Evolutionary conservation across 1,140 invertebrate species (phyloP), one percentile per base, ranked within the genome.

Genomic region (Steinernema feltiae): DNA sequence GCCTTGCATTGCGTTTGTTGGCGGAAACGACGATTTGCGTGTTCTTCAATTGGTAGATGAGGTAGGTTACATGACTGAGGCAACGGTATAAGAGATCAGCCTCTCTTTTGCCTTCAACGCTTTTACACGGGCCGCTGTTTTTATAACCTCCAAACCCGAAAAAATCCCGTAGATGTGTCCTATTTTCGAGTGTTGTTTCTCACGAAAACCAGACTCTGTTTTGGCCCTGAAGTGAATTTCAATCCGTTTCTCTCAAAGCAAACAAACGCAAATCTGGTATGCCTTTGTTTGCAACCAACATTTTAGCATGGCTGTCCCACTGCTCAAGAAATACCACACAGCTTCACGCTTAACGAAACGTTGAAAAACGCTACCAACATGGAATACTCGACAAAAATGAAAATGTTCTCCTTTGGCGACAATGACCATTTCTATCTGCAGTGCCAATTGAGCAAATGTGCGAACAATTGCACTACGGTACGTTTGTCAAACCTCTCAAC

Each of bases 31-130:
- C 24, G n/a, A n/a, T n/a, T 27, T 48, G 21, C 17, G 30, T 27
- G 48, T 74, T 0, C 73, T 27, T 24, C 74, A 53, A 29, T 48
- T 77, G n/a, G 48, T 63, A 17, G 7, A 77, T 30, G 76, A 77
- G 27, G 77, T 77, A 69, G 78, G 53, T 21, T n/a, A n/a, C n/a
- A n/a, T n/a, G n/a, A n/a, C n/a, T n/a, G n/a, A n/a, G n/a, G n/a
- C n/a, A n/a, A n/a, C n/a, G n/a, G n/a, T n/a, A n/a, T n/a, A n/a
- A n/a, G n/a, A n/a, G n/a, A n/a, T n/a, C n/a, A n/a, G n/a, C n/a
- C n/a, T n/a, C n/a, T n/a, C n/a, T n/a, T n/a, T 72, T 41, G 31
- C 71, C 71, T 41, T 29, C 30, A 48, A 29, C 30, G 41, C 35
- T 41, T 69, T 69, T 41, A 70, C 18, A n/a, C n/a, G n/a, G n/a